Percentiles rank a stretch among this genome's conserved stretches.
phyloP scores from a whole-genome alignment of 2,888 invertebrate genomes.

The Caenorhabditis macrosperma region DNA sequence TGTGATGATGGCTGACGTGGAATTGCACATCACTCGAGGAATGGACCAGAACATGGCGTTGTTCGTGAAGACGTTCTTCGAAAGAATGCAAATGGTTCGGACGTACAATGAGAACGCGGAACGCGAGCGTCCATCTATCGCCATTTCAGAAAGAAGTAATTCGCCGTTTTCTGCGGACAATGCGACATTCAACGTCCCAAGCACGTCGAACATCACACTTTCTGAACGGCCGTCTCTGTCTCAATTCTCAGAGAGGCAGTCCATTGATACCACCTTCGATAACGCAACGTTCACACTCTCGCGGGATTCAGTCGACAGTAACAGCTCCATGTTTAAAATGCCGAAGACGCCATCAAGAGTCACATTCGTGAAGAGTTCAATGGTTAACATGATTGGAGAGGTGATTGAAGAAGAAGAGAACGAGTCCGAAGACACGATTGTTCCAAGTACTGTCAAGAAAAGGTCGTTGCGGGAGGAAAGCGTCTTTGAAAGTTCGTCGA shows the following conservation, averaged over 20 bases:
- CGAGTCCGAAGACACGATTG: neutral
- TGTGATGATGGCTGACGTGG: slow-evolving; percentile 32
- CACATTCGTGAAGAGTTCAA: slow-evolving; percentile 12
- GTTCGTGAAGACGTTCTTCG: slow-evolving; percentile 51
- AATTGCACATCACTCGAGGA: slow-evolving; percentile 31
- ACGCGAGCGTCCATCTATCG: neutral
- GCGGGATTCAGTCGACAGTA: slow-evolving; percentile 10
- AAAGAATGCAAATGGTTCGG: slow-evolving; percentile 7
- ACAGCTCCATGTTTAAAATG: slow-evolving; percentile 4
- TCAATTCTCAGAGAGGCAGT: slow-evolving; percentile 1
- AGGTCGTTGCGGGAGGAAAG: neutral
- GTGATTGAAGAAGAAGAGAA: slow-evolving; percentile 36
- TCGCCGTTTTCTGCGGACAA: neutral
- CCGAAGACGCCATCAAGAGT: slow-evolving; percentile 35
- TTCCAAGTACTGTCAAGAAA: neutral
- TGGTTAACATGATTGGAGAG: neutral
- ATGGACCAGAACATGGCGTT: slow-evolving; percentile 39
- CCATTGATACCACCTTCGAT: slow-evolving; percentile 7
- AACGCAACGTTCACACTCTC: slow-evolving; percentile 44
- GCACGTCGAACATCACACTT: neutral
- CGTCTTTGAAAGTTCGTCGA: no score
- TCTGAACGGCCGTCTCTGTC: neutral
- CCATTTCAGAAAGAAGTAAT: neutral
- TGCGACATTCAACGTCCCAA: slow-evolving; percentile 3
- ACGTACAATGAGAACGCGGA: slow-evolving; percentile 15